Evolutionary conservation across 2,797 vertebrate genomes (phyloP).

Genomic region (Hyperoplus immaculatus): DNA sequence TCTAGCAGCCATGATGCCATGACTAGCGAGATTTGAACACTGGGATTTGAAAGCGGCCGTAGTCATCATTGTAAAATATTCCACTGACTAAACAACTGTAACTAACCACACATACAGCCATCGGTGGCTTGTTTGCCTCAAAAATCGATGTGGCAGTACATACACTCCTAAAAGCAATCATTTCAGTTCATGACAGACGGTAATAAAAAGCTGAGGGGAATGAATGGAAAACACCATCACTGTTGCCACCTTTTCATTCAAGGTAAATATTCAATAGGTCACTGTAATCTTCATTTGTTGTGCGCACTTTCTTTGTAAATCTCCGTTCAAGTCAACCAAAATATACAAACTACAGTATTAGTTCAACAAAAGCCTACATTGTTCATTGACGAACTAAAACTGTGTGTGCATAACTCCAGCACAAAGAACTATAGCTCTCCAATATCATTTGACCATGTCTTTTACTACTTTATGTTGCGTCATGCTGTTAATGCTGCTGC

Average conservation of each 20-base stretch:
- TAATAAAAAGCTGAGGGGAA: slow-evolving; percentile 9
- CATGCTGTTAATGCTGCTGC: not conserved
- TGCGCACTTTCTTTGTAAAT: not conserved
- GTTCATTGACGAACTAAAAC: not conserved
- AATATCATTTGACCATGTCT: not conserved
- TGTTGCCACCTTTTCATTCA: not conserved
- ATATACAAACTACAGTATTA: not conserved
- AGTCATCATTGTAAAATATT: slow-evolving; percentile 14
- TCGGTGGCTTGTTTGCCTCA: not conserved
- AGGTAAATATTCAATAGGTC: not conserved
- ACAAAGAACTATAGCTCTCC: not conserved
- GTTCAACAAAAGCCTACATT: not conserved
- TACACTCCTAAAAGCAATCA: not conserved
- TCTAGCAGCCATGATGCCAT: slow-evolving; percentile 80
- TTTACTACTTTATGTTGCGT: not conserved
- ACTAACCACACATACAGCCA: not conserved
- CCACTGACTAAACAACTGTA: slow-evolving; percentile 8
- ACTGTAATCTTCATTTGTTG: not conserved
- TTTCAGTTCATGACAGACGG: not conserved
- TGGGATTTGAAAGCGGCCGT: slow-evolving; percentile 37
- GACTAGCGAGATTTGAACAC: slow-evolving; percentile 76
- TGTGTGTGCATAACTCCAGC: no score
- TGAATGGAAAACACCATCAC: slow-evolving; percentile 1
- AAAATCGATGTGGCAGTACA: not conserved
- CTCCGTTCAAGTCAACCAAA: not conserved